Evolutionary conservation across 2,797 vertebrate genomes (phyloP).

Genomic region (Galagoides demidoff): DNA sequence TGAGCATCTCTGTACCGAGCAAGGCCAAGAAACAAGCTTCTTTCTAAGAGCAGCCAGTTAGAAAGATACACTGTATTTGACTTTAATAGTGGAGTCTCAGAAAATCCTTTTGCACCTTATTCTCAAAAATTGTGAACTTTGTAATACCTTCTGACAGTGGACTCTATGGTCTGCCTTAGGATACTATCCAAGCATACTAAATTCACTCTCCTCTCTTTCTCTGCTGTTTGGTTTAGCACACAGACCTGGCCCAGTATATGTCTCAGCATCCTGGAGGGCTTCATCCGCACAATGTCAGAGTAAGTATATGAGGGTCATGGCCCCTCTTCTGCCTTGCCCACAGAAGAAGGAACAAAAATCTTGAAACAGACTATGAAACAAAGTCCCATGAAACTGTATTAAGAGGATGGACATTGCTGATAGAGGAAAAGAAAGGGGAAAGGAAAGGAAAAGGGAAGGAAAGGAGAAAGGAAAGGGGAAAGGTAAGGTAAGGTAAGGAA

Average conservation of each 20-base stretch:
- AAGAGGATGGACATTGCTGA: not conserved
- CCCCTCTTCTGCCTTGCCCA: not conserved
- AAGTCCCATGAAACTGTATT: not conserved
- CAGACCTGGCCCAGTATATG: slow-evolving; percentile 94
- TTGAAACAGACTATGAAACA: not conserved
- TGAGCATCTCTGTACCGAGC: slow-evolving; percentile 19
- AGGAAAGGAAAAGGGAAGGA: too few species aligned
- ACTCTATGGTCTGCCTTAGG: not conserved
- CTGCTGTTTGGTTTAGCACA: slow-evolving; percentile 88
- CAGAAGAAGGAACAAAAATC: slow-evolving; percentile 11
- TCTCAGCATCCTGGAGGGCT: slow-evolving; percentile 93
- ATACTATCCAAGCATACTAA: not conserved
- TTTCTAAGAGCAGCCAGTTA: slow-evolving; percentile 3
- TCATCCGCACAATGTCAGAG: slow-evolving; percentile 89
- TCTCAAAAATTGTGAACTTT: not conserved
- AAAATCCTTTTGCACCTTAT: not conserved
- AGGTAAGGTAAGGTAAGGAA: not conserved
- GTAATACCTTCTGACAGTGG: not conserved
- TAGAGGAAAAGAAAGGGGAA: not conserved
- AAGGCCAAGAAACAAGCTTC: not conserved
- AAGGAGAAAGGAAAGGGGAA: too few species aligned
- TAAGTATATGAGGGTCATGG: slow-evolving; percentile 76
- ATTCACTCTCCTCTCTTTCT: slow-evolving; percentile 50
- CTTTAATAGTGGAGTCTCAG: not conserved
- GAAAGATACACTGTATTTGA: not conserved